Evolutionary conservation across 2,113 vertebrate genomes (phyloP).

Genomic region (Empidonax traillii): DNA sequence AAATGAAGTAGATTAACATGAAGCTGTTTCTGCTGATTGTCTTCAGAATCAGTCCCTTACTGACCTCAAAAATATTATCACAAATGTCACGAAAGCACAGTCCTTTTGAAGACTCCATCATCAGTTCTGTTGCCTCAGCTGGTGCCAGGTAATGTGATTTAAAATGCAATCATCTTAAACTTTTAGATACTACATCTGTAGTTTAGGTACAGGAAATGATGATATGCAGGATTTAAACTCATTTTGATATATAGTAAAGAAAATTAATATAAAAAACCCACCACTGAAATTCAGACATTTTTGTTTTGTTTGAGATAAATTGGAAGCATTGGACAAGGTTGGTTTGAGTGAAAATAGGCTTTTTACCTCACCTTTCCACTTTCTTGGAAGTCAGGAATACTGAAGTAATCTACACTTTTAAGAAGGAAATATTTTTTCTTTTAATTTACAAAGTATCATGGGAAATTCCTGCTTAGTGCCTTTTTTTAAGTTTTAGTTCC

Average conservation of each 20-base stretch:
- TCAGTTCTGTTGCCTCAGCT: not conserved
- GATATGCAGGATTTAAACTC: not conserved
- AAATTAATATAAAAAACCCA: not conserved
- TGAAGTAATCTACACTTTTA: not conserved
- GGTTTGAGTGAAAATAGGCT: not conserved
- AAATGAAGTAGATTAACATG: not conserved
- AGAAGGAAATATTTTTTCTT: not conserved
- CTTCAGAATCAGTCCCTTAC: not conserved
- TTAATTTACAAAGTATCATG: not conserved
- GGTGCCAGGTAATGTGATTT: not conserved
- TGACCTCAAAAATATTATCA: not conserved
- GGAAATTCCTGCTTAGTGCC: not conserved
- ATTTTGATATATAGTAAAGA: not conserved
- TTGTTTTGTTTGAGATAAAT: not conserved
- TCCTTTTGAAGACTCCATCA: not conserved
- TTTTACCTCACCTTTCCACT: not conserved
- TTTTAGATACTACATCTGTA: not conserved
- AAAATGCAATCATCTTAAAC: not conserved
- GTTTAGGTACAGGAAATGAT: not conserved
- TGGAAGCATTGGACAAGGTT: rapidly evolving
- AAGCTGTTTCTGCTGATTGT: not conserved
- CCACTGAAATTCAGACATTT: not conserved
- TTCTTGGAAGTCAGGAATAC: not conserved
- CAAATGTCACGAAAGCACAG: not conserved
- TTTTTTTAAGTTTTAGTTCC: not conserved